These are phyloP conservation scores for Danio jaintianensis DNA, from an alignment of 2,797 vertebrate species.

Conservation along the genomic window DNA sequence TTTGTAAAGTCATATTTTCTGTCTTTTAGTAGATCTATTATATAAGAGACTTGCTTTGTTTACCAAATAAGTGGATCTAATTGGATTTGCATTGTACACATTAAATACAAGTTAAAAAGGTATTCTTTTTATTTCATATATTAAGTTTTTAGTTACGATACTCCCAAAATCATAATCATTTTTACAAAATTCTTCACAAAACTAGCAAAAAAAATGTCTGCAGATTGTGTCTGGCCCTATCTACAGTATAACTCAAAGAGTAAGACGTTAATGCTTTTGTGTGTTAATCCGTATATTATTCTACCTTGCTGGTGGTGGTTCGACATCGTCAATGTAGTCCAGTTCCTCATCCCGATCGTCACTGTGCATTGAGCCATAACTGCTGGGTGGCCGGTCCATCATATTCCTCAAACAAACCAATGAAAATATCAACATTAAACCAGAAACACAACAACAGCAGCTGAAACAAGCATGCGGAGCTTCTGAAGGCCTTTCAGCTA, in stretches of 20 bases:
- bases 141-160: no score
- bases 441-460: not conserved
- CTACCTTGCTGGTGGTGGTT: slow-evolving; percentile 52
- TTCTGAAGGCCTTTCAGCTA: not conserved
- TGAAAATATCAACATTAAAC: not conserved
- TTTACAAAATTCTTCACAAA: no score
- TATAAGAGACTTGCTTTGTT: no score
- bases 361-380: slow-evolving; percentile 83
- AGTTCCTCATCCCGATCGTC: slow-evolving; percentile 63
- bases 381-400: slow-evolving; percentile 70
- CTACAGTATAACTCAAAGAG: not conserved
- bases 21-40: no score
- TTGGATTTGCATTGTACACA: no score
- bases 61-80: no score
- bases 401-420: slow-evolving; percentile 20
- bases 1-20: no score
- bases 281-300: not conserved
- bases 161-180: no score
- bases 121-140: no score
- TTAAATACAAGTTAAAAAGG: no score
- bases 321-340: slow-evolving; percentile 25
- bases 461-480: not conserved
- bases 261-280: not conserved
- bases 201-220: no score
- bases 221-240: no score